Evolutionary conservation across 2,113 vertebrate species (phyloP), one percentile per base, ranked within the genome.

Genomic region (Xiphophorus maculatus): DNA sequence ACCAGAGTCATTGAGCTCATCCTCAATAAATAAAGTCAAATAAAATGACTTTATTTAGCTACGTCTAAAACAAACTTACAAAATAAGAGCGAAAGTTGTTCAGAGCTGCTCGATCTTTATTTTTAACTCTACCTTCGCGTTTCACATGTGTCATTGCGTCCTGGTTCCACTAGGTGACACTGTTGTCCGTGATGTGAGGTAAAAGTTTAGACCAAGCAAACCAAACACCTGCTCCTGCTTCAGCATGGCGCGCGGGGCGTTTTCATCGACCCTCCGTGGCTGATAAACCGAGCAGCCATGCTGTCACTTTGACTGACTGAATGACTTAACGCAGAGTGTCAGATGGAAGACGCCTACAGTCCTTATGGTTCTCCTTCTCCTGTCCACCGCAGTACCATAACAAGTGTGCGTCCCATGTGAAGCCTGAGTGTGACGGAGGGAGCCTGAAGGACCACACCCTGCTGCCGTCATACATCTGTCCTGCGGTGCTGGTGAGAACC

Each of bases 361-460:
- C 84, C 84, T 77, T 74, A 69, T 85, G 84, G 68, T 69, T 84
- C 11, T 74, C 48, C 70, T 84, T 61, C 73, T 74, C 70, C 66
- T 71, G 76, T 84, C 88, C 44, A 71, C 81, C 66, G 65, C 80
- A 99, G 98, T 93, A 99, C 63, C 98, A 99, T 90, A 99, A 99
- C 84, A 99, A 98, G 85, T 99, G 98, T 94, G 97, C 96, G 40
- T 98, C 98, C 58, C 95, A 97, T 79, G 92, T 97, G 82, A 99
- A 96, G 92, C 95, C 96, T 0, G 98, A 99, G 83, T 99, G 98
- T 91, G 98, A 99, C 73, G 98, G 97, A 79, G 98, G 97, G 78
- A 87, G 93, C 65, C 72, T 99, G 91, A 98, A 95, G 91, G 97
- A 99, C 91, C 97, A 99, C 94, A 96, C 96, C 80, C 95, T 99